These are phyloP conservation scores for Ptilorrhoa leucosticta DNA, from an alignment of 2,113 vertebrate species.

Conservation along the genomic window DNA sequence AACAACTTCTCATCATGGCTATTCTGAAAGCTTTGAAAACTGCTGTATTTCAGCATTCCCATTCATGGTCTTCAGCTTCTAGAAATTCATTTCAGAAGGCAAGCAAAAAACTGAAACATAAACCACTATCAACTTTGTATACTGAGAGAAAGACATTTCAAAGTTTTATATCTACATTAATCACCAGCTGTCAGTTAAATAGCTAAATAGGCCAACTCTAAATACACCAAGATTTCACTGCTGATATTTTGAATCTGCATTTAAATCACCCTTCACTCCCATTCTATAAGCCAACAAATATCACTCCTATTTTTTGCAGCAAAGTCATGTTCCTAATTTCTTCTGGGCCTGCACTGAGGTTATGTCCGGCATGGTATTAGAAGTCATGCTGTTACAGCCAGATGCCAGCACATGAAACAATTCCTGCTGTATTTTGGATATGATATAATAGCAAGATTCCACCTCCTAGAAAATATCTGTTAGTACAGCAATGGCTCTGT, in stretches of 20 bases:
- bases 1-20: neutral
- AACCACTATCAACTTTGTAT: neutral
- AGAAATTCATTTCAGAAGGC: neutral
- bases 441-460: neutral
- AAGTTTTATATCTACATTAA: neutral
- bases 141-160: neutral
- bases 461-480: neutral
- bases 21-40: conserved; percentile 23
- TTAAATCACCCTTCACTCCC: neutral
- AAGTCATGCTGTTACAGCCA: neutral
- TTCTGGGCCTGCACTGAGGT: neutral
- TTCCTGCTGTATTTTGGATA: neutral
- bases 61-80: neutral
- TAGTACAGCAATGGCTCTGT: neutral
- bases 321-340: neutral
- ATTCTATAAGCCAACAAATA: neutral
- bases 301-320: neutral
- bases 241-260: neutral
- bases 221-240: neutral
- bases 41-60: conserved; percentile 3
- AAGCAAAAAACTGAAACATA: neutral
- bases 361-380: neutral
- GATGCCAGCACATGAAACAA: neutral
- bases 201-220: neutral
- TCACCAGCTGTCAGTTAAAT: neutral